These are phyloP conservation scores for Chrysodeixis includens DNA, from an alignment of 2,888 invertebrate species.

Conservation along the genomic window DNA sequence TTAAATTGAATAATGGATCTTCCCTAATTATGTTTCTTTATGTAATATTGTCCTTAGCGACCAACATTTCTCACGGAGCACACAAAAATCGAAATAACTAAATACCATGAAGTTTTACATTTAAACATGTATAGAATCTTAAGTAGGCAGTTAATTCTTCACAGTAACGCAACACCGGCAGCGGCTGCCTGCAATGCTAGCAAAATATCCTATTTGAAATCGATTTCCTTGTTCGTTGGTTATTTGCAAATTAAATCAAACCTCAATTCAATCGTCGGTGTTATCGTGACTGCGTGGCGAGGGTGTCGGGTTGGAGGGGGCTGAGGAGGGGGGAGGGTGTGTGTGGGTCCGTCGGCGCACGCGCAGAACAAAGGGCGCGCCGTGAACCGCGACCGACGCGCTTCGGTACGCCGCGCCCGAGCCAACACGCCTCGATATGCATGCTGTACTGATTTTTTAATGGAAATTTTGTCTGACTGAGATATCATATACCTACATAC, in stretches of 20 bases:
- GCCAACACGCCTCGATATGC: constrained; percentile 64
- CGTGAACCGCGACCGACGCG: constrained; percentile 88
- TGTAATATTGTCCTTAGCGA: too few species aligned
- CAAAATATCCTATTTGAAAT: constrained; percentile 9
- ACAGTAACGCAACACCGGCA: background rate
- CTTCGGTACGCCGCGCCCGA: constrained; percentile 73
- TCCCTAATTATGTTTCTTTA: too few species aligned
- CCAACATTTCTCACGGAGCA: too few species aligned
- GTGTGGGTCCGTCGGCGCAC: constrained; percentile 74
- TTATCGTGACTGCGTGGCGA: constrained; percentile 42
- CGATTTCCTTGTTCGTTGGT: constrained; percentile 17
- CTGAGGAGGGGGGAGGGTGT: constrained; percentile 38
- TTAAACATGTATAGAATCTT: background rate
- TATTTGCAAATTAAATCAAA: constrained; percentile 52
- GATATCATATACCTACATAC: constrained; percentile 45
- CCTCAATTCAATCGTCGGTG: constrained; percentile 45
- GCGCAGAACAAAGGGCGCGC: constrained; percentile 88
- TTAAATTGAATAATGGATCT: too few species aligned
- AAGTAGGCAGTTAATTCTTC: background rate
- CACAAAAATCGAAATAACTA: background rate
- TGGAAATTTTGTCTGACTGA: constrained; percentile 65
- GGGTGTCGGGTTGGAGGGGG: constrained; percentile 44
- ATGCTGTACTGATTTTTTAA: constrained; percentile 69
- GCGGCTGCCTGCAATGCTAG: constrained; percentile 11
- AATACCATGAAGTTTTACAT: background rate